A percentile compares a stretch with the other conserved stretches of the same genome.
Conservation (phyloP, 2,888 invertebrate genomes). For the Drosophila hawaiiensis region DNA sequence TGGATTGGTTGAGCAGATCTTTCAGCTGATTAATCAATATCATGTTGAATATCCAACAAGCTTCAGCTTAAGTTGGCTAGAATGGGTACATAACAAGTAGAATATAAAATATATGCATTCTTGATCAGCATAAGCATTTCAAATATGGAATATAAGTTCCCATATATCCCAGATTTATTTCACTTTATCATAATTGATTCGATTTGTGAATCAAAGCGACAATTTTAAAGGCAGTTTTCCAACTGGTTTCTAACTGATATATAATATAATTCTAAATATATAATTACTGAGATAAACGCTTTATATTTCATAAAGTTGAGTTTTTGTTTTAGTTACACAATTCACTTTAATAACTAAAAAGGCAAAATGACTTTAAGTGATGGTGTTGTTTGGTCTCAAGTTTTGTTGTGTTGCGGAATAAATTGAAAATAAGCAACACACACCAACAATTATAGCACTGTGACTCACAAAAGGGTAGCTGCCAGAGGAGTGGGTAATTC, state of each 20-base stretch:
- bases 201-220: neutral
- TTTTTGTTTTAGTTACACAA: neutral
- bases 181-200: neutral
- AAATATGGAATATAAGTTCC: neutral
- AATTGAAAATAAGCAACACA: neutral
- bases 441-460: conserved; percentile 7
- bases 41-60: neutral
- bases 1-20: neutral
- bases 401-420: neutral
- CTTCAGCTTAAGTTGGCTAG: neutral
- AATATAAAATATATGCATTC: neutral
- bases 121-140: neutral
- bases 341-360: neutral
- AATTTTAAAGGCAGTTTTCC: neutral
- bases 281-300: neutral
- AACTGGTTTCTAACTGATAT: neutral
- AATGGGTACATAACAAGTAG: neutral
- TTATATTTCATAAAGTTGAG: neutral
- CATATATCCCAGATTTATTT: too few relatives aligned
- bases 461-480: conserved; percentile 31
- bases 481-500: conserved; percentile 7
- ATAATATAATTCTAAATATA: neutral
- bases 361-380: neutral
- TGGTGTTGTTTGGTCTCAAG: neutral
- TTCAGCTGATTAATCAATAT: neutral